Percentiles rank a stretch among this genome's conserved stretches.
phyloP scores from a whole-genome alignment of 1,140 invertebrate genomes.

The Papilio glaucus region DNA sequence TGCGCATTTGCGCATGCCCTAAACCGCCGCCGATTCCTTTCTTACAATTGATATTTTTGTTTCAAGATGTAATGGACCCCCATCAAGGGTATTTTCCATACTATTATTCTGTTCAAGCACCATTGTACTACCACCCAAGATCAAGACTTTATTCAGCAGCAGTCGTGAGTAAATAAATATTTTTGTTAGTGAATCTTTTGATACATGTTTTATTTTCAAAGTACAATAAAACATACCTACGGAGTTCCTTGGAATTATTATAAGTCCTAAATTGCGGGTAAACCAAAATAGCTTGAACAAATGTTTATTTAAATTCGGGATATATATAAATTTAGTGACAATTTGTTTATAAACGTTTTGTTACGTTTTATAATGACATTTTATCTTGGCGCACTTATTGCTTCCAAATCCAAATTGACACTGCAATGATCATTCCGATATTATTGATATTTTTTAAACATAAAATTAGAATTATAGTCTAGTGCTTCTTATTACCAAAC shows the following conservation, averaged over 20 bases:
- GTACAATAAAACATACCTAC: not conserved
- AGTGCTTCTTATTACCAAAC: slow-evolving; percentile 22
- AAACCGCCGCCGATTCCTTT: not conserved
- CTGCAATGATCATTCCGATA: slow-evolving; percentile 20
- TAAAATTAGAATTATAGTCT: slow-evolving; percentile 9
- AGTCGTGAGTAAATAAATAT: slow-evolving; percentile 1
- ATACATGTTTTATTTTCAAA: not conserved
- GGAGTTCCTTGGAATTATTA: not conserved
- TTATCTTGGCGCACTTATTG: slow-evolving; percentile 24
- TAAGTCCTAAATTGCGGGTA: not conserved
- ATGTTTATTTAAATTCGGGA: not conserved
- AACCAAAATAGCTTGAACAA: not conserved
- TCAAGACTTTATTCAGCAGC: not conserved
- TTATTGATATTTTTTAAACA: not conserved
- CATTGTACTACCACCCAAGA: not conserved
- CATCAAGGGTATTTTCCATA: not conserved
- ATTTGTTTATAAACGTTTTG: slow-evolving; percentile 19
- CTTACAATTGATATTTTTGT: slow-evolving; percentile 5
- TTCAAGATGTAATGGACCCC: slow-evolving; percentile 8
- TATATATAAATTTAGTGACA: not conserved
- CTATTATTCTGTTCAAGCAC: not conserved
- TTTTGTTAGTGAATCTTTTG: not conserved
- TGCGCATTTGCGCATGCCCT: slow-evolving; percentile 18
- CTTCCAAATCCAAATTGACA: slow-evolving; percentile 26
- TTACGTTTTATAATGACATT: slow-evolving; percentile 13